These are phyloP conservation scores for Stenurella melanura DNA, from an alignment of 2,888 invertebrate genomes.

Conservation along the genomic window DNA sequence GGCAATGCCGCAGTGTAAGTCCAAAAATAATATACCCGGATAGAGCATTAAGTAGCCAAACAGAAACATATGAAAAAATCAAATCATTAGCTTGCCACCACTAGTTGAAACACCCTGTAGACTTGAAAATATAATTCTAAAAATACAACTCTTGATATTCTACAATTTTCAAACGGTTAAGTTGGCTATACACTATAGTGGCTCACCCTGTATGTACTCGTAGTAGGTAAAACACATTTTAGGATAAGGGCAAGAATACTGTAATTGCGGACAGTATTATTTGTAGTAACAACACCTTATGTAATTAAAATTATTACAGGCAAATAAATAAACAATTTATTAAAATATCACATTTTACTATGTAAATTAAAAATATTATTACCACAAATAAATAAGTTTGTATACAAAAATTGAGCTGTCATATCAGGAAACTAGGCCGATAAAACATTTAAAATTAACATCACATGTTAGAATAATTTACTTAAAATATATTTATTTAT, in stretches of 20 bases:
- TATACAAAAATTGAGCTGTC: slow-evolving; percentile 36
- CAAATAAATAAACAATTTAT: slow-evolving; percentile 40
- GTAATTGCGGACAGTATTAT: slow-evolving; percentile 29
- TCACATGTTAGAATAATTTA: slow-evolving; percentile 16
- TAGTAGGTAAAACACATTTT: slow-evolving; percentile 10
- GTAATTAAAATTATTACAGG: slow-evolving; percentile 39
- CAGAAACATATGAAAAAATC: no score
- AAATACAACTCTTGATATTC: no score
- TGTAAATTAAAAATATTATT: slow-evolving; percentile 38
- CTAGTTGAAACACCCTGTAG: no score
- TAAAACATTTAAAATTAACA: slow-evolving; percentile 23
- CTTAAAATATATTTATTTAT: slow-evolving; percentile 26
- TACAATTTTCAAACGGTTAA: no score
- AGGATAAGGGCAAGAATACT: slow-evolving; percentile 34
- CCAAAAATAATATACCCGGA: no score
- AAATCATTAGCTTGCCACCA: no score
- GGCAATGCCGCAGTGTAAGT: background rate
- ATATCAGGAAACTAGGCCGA: slow-evolving; percentile 13
- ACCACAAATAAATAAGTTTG: slow-evolving; percentile 39
- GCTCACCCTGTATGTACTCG: no score
- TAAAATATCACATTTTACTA: slow-evolving; percentile 40
- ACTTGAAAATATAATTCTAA: no score
- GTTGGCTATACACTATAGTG: no score
- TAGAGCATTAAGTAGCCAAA: no score
- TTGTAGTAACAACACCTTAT: slow-evolving; percentile 39